phyloP scores from a whole-genome alignment of 2,888 invertebrate species.

The Euproctis similis region DNA sequence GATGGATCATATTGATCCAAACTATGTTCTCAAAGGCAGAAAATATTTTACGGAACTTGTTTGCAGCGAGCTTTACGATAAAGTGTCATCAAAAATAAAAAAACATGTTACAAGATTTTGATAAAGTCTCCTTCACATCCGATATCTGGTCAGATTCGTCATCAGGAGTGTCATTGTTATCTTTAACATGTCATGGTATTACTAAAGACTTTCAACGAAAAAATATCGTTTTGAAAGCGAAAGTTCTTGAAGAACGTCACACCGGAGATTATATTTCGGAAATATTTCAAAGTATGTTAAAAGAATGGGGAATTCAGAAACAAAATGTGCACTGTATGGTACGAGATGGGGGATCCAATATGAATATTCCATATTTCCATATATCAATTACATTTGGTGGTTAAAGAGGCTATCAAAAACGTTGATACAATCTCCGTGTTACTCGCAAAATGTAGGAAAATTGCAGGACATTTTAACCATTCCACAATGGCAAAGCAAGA shows the following conservation, averaged over 20 bases:
- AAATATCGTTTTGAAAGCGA: conserved; percentile 2
- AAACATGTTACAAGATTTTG: conserved; percentile 17
- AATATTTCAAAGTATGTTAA: conserved; percentile 13
- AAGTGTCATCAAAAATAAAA: conserved; percentile 11
- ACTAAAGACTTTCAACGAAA: conserved; percentile 2
- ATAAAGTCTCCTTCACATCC: conserved; percentile 14
- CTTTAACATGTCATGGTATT: conserved; percentile 12
- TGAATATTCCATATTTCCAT: conserved; percentile 14
- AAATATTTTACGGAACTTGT: conserved; percentile 15
- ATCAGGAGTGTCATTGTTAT: conserved; percentile 9
- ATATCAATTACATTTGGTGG: too few species aligned
- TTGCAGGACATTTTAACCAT: conserved; percentile 13
- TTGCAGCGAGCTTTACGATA: conserved; percentile 16
- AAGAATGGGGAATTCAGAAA: conserved; percentile 12
- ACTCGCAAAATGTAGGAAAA: conserved; percentile 15
- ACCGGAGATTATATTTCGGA: conserved; percentile 6
- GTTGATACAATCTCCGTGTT: conserved; percentile 7
- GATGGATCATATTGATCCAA: conserved; percentile 12
- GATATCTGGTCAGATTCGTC: conserved; percentile 15
- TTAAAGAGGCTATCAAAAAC: conserved; percentile 6
- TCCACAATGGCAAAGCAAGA: conserved; percentile 10
- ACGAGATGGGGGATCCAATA: conserved; percentile 14
- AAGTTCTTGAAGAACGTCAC: conserved; percentile 3
- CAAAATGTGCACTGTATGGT: conserved; percentile 15
- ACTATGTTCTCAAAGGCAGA: conserved; percentile 17